phyloP scores from a whole-genome alignment of 30 jellyfish, hydroid and myxozoan species.

The Hydractinia symbiolongicarpus region DNA sequence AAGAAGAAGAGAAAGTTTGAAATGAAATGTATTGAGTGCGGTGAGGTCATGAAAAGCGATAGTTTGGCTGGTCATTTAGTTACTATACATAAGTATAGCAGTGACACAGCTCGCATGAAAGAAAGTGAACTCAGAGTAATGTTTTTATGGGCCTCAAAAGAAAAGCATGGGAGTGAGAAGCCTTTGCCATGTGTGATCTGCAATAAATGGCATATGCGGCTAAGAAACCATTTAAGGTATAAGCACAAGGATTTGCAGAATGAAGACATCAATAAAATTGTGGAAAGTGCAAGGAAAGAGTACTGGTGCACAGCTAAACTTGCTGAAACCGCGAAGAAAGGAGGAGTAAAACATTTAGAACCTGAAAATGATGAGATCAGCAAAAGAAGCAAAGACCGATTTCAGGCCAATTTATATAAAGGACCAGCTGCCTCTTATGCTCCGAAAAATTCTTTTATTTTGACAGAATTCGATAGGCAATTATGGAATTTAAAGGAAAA shows the following conservation, averaged over 20 bases:
- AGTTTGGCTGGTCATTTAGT: no score
- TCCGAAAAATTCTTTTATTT: neutral
- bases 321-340: neutral
- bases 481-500: neutral
- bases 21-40: no score
- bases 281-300: slow-evolving; percentile 4
- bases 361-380: no score
- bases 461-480: neutral
- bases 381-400: no score
- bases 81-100: no score
- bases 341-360: no score
- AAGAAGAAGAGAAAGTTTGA: no score
- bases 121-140: slow-evolving; percentile 27
- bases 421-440: neutral
- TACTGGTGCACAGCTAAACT: slow-evolving; percentile 5
- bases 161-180: slow-evolving; percentile 27
- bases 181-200: slow-evolving; percentile 34
- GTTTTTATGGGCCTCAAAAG: slow-evolving; percentile 24
- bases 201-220: slow-evolving; percentile 26
- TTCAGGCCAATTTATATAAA: no score
- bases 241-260: slow-evolving; percentile 10
- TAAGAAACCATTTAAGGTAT: slow-evolving; percentile 10
- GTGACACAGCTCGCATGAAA: neutral
- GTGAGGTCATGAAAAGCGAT: no score
- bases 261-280: neutral